These are phyloP conservation scores for Alaudala cheleensis DNA, from an alignment of 2,113 vertebrate genomes.

Conservation along the genomic window DNA sequence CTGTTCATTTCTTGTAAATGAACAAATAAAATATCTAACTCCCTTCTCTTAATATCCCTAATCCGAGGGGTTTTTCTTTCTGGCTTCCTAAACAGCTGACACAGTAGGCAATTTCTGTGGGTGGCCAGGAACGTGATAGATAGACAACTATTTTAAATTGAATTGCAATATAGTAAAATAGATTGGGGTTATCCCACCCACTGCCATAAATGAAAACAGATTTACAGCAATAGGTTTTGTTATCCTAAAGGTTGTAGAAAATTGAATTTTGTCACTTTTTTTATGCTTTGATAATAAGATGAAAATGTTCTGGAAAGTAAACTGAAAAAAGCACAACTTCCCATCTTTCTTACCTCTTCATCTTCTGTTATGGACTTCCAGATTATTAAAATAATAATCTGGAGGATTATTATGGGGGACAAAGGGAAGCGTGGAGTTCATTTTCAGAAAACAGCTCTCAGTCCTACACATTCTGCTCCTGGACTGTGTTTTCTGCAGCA, in stretches of 20 bases:
- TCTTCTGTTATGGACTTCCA: not conserved
- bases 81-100: not conserved
- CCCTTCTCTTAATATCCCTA: not conserved
- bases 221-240: not conserved
- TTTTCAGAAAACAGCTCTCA: no score
- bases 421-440: no score
- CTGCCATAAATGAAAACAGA: not conserved
- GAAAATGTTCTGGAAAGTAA: not conserved
- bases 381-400: not conserved
- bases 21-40: not conserved
- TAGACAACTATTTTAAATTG: not conserved
- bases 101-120: not conserved
- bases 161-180: not conserved
- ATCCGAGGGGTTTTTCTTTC: not conserved
- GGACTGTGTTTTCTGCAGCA: no score
- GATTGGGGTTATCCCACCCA: not conserved
- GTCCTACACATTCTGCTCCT: no score
- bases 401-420: no score
- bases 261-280: not conserved
- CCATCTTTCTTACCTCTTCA: not conserved
- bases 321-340: not conserved
- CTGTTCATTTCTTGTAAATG: not conserved
- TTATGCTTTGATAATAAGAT: not conserved
- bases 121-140: not conserved
- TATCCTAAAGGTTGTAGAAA: not conserved